These are phyloP conservation scores for Glossophaga mutica DNA, from an alignment of 2,797 vertebrate species.

Conservation along the genomic window DNA sequence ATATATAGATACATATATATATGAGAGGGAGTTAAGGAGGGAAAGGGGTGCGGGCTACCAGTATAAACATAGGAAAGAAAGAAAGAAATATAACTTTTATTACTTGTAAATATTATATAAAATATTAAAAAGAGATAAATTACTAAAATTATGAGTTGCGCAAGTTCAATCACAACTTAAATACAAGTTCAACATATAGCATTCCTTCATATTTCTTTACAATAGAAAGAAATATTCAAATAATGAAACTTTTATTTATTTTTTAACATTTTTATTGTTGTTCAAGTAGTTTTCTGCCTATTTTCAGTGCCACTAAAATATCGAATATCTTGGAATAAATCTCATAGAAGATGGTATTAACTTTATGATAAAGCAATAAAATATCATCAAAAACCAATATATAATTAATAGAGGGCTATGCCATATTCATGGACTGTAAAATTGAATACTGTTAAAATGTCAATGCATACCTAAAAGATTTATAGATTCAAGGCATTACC, in stretches of 20 bases:
- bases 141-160: not conserved
- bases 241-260: conserved; percentile 8
- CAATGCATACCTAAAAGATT: not conserved
- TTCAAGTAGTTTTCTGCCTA: not conserved
- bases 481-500: not conserved
- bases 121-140: conserved; percentile 31
- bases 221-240: not conserved
- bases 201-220: not conserved
- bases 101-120: not conserved
- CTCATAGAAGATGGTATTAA: not conserved
- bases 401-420: not conserved
- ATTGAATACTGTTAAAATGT: not conserved
- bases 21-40: accelerated
- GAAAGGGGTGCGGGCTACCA: not conserved
- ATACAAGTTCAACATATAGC: not conserved
- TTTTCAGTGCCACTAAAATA: conserved; percentile 1
- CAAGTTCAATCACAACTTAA: not conserved
- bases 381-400: not conserved
- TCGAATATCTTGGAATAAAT: not conserved
- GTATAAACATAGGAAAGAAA: not conserved
- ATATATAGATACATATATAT: no score
- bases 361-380: not conserved
- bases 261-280: no score
- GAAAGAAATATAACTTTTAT: not conserved
- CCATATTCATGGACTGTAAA: not conserved